Base-by-base conservation (phyloP, 1,140 invertebrate genomes). In the Neodiprion pinetum region DNA sequence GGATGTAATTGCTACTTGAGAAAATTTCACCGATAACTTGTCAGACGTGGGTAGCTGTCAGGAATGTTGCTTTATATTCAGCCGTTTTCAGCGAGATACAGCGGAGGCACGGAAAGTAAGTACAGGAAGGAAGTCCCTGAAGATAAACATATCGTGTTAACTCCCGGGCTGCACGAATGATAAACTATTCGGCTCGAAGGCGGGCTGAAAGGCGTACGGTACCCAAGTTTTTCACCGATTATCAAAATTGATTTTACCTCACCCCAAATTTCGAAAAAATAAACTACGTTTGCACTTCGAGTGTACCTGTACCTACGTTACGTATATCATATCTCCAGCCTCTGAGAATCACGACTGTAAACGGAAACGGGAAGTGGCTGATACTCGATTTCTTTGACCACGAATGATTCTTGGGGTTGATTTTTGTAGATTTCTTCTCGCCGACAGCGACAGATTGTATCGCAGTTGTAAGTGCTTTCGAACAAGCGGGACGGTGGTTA, bases 121-220 rank as follows among this genome's bases (percentile, higher is more conserved):
- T 61, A 47, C 23, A 14, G 67, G 67, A 69, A 69, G 67, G 67
- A 17, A 69, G 67, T 69, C 23, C 12, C 67, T 69, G 17, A 69
- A 47, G 40, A 23, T 23, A 69, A 69, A 69, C 9, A 21, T 47
- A 69, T 69, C 67, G 1, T 8, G 53, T 9, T 5, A 61, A 61
- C 4, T 7, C 53, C 53, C 50, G 50, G 50, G 50, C n/a, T 61
- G 11, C 53, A 61, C 4, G 11, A 12, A 61, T 14, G 53, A 17
- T 5, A 14, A 17, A 12, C 53, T 17, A 61, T 14, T 61, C 8
- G 11, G 53, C 28, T 40, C 28, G 28, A 40, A 40, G 28, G 28
- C 28, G 28, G 28, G 28, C 5, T 40, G 28, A 40, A 5, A 40
- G 28, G 28, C 28, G 28, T 40, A 40, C 28, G 28, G 28, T 40